phyloP scores from a whole-genome alignment of 2,888 invertebrate species.

The Latheticus oryzae region DNA sequence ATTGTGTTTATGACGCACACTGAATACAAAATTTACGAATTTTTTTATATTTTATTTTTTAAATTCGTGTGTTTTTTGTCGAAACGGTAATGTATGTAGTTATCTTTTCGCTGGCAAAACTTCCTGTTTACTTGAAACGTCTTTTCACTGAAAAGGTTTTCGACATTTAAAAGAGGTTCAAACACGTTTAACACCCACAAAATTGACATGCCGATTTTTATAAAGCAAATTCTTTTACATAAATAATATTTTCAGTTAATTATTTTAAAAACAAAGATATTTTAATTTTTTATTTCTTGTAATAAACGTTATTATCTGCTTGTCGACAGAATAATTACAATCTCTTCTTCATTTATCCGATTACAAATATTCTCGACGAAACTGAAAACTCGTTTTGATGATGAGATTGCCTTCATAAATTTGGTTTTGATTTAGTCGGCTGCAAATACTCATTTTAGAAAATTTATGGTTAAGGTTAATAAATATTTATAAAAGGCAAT shows the following conservation, averaged over 20 bases:
- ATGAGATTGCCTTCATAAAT: constrained; percentile 7
- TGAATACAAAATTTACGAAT: background rate
- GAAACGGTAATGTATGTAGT: constrained; percentile 11
- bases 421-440: too few species aligned
- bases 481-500: constrained; percentile 19
- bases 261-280: too few species aligned
- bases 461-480: constrained; percentile 9
- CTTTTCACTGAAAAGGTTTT: constrained; percentile 9
- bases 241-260: too few species aligned
- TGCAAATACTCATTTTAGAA: constrained; percentile 12
- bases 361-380: background rate
- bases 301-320: too few species aligned
- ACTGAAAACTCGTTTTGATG: constrained; percentile 4
- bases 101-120: constrained; percentile 3
- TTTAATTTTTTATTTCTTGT: too few species aligned
- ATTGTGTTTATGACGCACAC: constrained; percentile 3
- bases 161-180: constrained; percentile 17
- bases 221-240: too few species aligned
- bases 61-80: background rate
- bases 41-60: background rate
- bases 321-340: too few species aligned
- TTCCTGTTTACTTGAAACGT: constrained; percentile 7
- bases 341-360: too few species aligned
- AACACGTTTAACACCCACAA: constrained; percentile 5
- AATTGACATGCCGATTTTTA: constrained; percentile 20